Evolutionary conservation across 1,140 invertebrate species (phyloP).

Genomic region (Zophobas atratus): DNA sequence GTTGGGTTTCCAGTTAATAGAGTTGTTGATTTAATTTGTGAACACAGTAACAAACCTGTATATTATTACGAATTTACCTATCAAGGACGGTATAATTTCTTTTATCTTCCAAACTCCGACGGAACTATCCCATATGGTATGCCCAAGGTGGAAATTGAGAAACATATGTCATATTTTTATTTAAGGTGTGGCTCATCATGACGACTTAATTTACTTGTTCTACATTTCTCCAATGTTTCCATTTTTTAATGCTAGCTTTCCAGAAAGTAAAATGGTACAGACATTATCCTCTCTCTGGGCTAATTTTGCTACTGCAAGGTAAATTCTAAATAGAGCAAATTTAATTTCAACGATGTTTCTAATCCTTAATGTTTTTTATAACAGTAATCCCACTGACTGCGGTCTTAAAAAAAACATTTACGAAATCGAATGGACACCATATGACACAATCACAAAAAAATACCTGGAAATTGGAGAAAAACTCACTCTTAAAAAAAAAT

Average conservation of each 20-base stretch:
- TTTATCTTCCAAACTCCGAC: slow-evolving; percentile 66
- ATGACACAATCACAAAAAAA: too few species aligned
- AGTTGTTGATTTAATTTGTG: slow-evolving; percentile 69
- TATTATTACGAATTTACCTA: slow-evolving; percentile 74
- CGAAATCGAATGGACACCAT: too few species aligned
- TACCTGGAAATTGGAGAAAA: too few species aligned
- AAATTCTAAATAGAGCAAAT: slow-evolving; percentile 1
- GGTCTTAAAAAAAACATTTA: too few species aligned
- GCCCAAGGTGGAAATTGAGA: background rate
- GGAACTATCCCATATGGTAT: slow-evolving; percentile 61
- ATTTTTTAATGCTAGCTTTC: slow-evolving; percentile 69
- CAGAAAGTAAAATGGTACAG: slow-evolving; percentile 69
- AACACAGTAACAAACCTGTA: slow-evolving; percentile 67
- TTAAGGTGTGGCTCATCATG: slow-evolving; percentile 74
- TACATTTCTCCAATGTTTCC: slow-evolving; percentile 69
- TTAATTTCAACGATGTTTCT: background rate
- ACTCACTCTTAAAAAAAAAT: too few species aligned
- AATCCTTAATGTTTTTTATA: background rate
- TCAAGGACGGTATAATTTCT: slow-evolving; percentile 71
- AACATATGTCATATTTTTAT: background rate
- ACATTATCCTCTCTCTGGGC: slow-evolving; percentile 70
- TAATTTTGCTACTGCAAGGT: slow-evolving; percentile 72
- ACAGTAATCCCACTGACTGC: too few species aligned
- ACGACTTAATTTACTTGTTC: slow-evolving; percentile 78
- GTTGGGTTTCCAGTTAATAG: slow-evolving; percentile 70